phyloP scores from a whole-genome alignment of 2,113 vertebrate genomes.

The Silurus asotus region DNA sequence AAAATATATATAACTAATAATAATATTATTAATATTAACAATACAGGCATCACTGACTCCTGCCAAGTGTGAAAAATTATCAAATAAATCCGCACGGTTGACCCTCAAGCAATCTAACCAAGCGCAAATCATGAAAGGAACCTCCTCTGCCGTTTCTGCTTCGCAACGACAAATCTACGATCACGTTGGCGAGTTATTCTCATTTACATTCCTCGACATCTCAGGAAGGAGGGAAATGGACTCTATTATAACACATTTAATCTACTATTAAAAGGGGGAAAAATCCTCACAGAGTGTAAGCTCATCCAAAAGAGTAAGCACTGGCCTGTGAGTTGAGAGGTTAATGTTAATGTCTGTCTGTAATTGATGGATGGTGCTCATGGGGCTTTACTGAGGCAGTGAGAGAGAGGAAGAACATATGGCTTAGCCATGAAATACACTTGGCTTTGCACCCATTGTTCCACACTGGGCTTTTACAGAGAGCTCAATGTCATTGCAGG shows the following conservation, averaged over 20 bases:
- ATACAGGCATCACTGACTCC: constrained; percentile 1
- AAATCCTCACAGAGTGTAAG: neutral
- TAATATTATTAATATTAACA: neutral
- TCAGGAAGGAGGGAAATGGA: constrained; percentile 8
- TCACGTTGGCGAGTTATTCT: neutral
- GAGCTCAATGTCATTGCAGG: neutral
- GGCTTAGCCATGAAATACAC: constrained; percentile 2
- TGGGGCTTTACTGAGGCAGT: constrained; percentile 14
- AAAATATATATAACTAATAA: too few relatives aligned
- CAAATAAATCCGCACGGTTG: constrained; percentile 8
- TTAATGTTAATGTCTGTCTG: constrained; percentile 15
- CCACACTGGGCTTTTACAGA: neutral
- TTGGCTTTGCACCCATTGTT: neutral
- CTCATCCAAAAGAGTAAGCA: constrained; percentile 24
- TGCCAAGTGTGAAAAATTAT: constrained; percentile 9
- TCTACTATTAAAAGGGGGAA: constrained; percentile 13
- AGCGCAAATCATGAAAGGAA: neutral
- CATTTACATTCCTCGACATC: neutral
- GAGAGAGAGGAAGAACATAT: constrained; percentile 32
- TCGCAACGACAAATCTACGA: neutral
- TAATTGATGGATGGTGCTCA: constrained; percentile 19
- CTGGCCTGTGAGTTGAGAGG: constrained; percentile 24
- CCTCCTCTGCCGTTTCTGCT: neutral
- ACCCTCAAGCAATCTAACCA: neutral
- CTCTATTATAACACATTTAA: constrained; percentile 24